Evolutionary conservation across 2,888 invertebrate species (phyloP), one percentile per base, ranked within the genome.

Genomic region (Harmothoe impar): DNA sequence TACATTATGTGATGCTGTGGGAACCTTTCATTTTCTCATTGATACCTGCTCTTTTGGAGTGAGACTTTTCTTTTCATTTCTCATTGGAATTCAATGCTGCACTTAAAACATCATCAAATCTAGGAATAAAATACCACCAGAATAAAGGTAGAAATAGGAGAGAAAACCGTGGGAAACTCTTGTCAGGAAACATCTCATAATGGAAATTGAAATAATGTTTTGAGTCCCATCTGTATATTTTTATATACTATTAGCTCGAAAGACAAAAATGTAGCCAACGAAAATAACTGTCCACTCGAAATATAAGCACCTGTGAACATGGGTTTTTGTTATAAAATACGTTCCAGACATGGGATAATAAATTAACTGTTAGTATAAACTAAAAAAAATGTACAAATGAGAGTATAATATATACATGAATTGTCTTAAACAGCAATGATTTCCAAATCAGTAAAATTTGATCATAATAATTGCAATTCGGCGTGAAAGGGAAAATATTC

Each of bases 271-370:
- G 68, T n/a, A 68, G 68, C n/a, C n/a, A 25, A 29, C 23, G 31
- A 72, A 12, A 29, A 72, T 15, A 72, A 29, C 25, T 25, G 72
- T 29, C 25, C 72, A n/a, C 72, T 7, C 72, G 72, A 72, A 72
- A 62, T 62, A 29, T 72, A 72, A 72, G 72, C 72, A 72, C 72
- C 72, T 29, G 72, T 72, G 72, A 72, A 72, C 72, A 72, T 29
- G 25, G 25, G 15, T 15, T 62, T 20, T 20, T 25, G 25, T 25
- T 29, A n/a, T 72, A 72, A 72, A 72, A 72, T 31, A 72, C 31
- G 5, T 72, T 31, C 25, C 15, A 29, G 72, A 72, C 29, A 72
- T n/a, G 72, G n/a, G 20, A 72, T 25, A 72, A 72, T 72, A 72
- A 72, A 72, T 72, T 29, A 72, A 72, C 25, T 29, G 72, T 29